phyloP scores from a whole-genome alignment of 2,113 vertebrate genomes.

The Oncorhynchus mykiss region DNA sequence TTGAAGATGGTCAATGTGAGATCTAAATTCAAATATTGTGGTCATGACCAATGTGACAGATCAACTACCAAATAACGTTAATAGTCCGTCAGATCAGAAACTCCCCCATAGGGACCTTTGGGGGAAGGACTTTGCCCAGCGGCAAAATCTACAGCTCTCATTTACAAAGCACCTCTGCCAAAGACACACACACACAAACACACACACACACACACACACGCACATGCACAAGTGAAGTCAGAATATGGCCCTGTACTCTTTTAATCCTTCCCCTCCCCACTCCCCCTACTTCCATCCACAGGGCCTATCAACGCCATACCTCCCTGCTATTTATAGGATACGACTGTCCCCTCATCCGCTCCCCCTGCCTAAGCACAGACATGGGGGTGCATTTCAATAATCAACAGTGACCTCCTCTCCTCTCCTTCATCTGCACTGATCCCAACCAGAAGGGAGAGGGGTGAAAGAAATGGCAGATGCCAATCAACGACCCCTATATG shows the following conservation, averaged over 20 bases:
- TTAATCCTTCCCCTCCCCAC: conserved; percentile 73
- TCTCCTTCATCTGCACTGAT: background rate
- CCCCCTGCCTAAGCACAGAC: conserved; percentile 36
- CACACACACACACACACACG: conserved; percentile 4
- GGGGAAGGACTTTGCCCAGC: conserved; percentile 15
- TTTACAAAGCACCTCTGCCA: too few relatives aligned
- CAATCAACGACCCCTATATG: conserved; percentile 37
- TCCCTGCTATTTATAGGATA: conserved; percentile 70
- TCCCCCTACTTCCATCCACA: conserved; percentile 64
- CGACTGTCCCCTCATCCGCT: conserved; percentile 51
- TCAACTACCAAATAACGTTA: background rate
- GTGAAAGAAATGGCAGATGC: conserved; percentile 31
- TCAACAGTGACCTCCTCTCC: background rate
- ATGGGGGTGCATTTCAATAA: background rate
- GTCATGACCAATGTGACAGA: too few relatives aligned
- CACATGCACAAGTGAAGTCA: conserved; percentile 31
- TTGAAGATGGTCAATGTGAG: too few relatives aligned
- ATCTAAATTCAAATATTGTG: too few relatives aligned
- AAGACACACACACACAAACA: conserved; percentile 8
- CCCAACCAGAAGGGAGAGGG: background rate
- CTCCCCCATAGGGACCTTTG: background rate
- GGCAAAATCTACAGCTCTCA: conserved; percentile 26
- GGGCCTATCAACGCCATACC: conserved; percentile 75
- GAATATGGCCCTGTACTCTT: conserved; percentile 59
- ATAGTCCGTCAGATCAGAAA: background rate